Percentiles rank a stretch among this genome's conserved stretches.
Conservation (phyloP, 2,113 vertebrate species). For the Phocoena sinus region DNA sequence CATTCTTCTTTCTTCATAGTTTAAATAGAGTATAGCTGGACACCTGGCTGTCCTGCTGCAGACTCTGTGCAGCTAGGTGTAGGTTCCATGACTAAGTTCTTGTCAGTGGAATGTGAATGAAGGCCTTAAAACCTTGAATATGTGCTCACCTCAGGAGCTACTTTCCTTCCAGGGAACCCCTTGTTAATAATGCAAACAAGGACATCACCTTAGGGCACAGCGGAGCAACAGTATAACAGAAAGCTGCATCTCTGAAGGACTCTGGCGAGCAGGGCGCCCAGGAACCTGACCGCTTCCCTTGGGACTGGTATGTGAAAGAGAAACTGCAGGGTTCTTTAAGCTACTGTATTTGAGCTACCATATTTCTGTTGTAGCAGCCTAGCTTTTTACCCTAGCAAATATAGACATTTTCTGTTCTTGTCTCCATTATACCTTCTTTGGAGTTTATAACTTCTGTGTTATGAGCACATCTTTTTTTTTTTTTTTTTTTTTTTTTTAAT, state of each 20-base stretch:
- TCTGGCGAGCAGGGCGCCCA: not conserved
- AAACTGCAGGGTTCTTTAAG: not conserved
- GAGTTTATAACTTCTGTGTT: not conserved
- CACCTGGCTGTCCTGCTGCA: not conserved
- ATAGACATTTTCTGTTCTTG: not conserved
- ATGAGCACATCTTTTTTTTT: no score
- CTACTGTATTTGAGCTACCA: not conserved
- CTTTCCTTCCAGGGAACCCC: not conserved
- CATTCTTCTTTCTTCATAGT: not conserved
- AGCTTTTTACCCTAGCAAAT: not conserved
- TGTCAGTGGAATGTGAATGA: not conserved
- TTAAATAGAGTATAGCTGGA: not conserved
- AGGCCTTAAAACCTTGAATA: not conserved
- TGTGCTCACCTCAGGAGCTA: not conserved
- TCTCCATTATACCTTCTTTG: not conserved
- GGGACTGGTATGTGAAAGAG: not conserved
- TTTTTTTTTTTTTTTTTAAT: no score
- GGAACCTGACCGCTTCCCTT: not conserved
- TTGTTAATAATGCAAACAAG: not conserved
- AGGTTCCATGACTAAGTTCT: not conserved
- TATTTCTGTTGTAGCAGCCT: not conserved
- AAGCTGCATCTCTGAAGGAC: not conserved
- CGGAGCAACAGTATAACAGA: not conserved
- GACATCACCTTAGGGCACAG: not conserved
- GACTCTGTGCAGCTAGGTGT: not conserved